phyloP scores from a whole-genome alignment of 2,113 vertebrate genomes.

The Jaculus jaculus region DNA sequence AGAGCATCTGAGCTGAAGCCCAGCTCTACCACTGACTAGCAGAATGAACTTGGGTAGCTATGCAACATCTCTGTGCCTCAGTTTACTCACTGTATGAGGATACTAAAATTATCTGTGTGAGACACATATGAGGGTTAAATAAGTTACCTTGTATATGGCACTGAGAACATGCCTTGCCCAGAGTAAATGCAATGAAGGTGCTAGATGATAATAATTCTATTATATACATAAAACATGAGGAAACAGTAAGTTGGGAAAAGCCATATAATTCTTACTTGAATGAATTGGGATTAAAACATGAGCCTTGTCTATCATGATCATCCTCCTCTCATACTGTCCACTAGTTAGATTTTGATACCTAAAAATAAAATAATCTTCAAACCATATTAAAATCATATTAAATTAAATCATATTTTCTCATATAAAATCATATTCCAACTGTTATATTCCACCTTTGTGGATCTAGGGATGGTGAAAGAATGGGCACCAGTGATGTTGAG shows the following conservation, averaged over 20 bases:
- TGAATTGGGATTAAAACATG: not conserved
- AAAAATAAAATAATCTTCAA: not conserved
- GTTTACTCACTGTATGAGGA: not conserved
- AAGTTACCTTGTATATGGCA: not conserved
- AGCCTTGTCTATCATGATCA: not conserved
- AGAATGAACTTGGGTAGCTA: not conserved
- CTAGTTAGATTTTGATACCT: not conserved
- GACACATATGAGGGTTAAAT: not conserved
- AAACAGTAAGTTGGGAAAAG: not conserved
- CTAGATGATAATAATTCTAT: not conserved
- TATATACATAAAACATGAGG: not conserved
- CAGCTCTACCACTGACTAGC: not conserved
- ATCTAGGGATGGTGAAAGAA: not conserved
- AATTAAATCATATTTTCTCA: not conserved
- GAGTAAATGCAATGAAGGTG: not conserved
- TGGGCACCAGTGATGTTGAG: not conserved
- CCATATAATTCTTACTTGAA: no score
- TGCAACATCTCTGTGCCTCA: not conserved
- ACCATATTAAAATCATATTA: not conserved
- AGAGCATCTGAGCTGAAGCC: not conserved
- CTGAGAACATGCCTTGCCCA: not conserved
- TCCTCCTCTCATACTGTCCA: not conserved
- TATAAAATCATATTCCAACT: not conserved
- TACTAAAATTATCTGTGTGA: no score
- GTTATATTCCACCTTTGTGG: not conserved